Evolutionary conservation across 2,888 invertebrate species (phyloP).

Genomic region (Fragum fragum): DNA sequence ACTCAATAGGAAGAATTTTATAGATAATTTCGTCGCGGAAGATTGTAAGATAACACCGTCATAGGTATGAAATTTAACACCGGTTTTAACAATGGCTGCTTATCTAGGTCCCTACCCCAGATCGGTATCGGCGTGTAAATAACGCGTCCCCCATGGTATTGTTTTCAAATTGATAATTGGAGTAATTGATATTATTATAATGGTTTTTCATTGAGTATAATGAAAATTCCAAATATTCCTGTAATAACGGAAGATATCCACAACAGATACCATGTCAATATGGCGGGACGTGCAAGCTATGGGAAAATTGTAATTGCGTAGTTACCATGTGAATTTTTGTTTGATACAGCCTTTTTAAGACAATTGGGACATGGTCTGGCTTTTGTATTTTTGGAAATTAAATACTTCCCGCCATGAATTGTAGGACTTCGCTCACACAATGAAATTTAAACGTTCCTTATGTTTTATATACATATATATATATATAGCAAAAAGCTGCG

Average conservation of each 20-base stretch:
- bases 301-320: conserved; percentile 6
- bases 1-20: conserved; percentile 2
- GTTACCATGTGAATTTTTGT: conserved; percentile 24
- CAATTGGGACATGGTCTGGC: neutral
- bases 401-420: neutral
- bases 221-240: conserved; percentile 26
- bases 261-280: neutral
- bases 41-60: conserved; percentile 29
- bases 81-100: conserved; percentile 17
- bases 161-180: conserved; percentile 24
- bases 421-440: neutral
- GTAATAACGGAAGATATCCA: neutral
- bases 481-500: too few species aligned
- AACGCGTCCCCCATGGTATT: conserved; percentile 25
- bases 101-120: conserved; percentile 32
- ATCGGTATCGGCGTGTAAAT: conserved; percentile 15
- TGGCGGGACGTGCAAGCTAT: neutral
- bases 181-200: conserved; percentile 11
- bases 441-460: too few species aligned
- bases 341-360: neutral
- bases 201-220: conserved; percentile 5
- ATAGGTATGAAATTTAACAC: conserved; percentile 9
- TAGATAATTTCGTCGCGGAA: conserved; percentile 6
- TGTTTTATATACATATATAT: too few species aligned
- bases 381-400: conserved; percentile 10